Evolutionary conservation across 2,888 invertebrate species (phyloP), one percentile per base, ranked within the genome.

Genomic region (Celastrina argiolus): DNA sequence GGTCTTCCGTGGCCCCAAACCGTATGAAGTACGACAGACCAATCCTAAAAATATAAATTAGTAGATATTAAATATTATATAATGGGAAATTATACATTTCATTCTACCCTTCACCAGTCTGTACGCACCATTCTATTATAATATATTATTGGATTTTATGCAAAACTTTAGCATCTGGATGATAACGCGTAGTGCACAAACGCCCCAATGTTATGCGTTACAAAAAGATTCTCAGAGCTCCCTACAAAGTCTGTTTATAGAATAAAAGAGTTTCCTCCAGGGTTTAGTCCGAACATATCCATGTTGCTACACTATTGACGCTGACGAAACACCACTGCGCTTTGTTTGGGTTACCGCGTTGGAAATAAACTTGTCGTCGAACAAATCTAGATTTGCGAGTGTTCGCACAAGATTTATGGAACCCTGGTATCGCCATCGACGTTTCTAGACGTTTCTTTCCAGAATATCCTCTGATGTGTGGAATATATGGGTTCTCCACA

Each of bases 281-380:
- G 22, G 51, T 22, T 22, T 12, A 10, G 14, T 51, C 22, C 51
- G 10, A 51, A 26, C 14, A 14, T 51, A 51, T 51, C 22, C 12
- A 26, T 26, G 51, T 51, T 51, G 1, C 14, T 51, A 51, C 22
- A 22, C 10, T 51, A 51, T 51, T 51, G 51, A 51, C 51, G 22
- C 22, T 51, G 51, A 51, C 51, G 22, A 51, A 51, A 51, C 12
- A 51, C 22, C 51, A 12, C 51, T 51, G 51, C 51, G 51, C 22
- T 51, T 51, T 51, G 51, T 51, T 51, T 26, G 51, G 36, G 10
- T 45, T 72, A 73, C 72, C 73, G 69, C 63, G 67, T 71, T 69
- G 73, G 74, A 74, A 74, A 74, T 75, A 74, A 72, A 73, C 73
- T 74, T 76, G 74, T 73, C 74, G 71, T 69, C 73, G 72, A 73